Percentiles rank a stretch among this genome's conserved stretches.
phyloP scores from a whole-genome alignment of 2,113 vertebrate genomes.

The Morone saxatilis region DNA sequence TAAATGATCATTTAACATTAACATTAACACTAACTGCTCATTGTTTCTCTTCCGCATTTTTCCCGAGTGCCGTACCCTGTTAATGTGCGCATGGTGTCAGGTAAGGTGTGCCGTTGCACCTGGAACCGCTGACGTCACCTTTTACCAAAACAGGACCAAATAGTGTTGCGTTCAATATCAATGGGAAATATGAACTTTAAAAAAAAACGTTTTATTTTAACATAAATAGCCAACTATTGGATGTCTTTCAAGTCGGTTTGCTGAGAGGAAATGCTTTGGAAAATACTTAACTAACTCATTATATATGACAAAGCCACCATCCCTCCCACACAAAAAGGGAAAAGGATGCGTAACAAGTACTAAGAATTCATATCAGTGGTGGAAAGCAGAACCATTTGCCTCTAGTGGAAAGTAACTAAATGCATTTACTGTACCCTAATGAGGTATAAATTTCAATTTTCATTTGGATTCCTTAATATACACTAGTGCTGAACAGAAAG shows the following conservation, averaged over 20 bases:
- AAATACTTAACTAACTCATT: too few species aligned
- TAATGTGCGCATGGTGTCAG: neutral
- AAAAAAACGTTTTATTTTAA: neutral
- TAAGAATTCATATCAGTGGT: too few species aligned
- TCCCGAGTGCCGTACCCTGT: neutral
- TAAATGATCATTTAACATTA: neutral
- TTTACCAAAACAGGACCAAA: accelerated
- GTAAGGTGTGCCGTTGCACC: slow-evolving; percentile 45
- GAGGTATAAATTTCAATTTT: too few species aligned
- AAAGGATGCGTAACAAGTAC: too few species aligned
- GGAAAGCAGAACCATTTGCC: too few species aligned
- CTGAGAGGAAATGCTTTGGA: neutral
- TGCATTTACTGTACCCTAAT: too few species aligned
- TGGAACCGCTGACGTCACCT: slow-evolving; percentile 5
- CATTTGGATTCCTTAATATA: too few species aligned
- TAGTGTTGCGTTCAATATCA: neutral
- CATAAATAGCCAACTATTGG: neutral
- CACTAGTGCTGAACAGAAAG: too few species aligned
- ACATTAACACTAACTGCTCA: neutral
- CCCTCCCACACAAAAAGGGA: too few species aligned
- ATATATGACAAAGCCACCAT: too few species aligned
- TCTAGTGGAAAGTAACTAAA: too few species aligned
- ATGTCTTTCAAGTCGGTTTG: neutral
- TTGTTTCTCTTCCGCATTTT: slow-evolving; percentile 62
- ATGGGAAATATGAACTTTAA: neutral